Evolutionary conservation across 2,113 vertebrate genomes (phyloP).

Genomic region (Pelecanus crispus): DNA sequence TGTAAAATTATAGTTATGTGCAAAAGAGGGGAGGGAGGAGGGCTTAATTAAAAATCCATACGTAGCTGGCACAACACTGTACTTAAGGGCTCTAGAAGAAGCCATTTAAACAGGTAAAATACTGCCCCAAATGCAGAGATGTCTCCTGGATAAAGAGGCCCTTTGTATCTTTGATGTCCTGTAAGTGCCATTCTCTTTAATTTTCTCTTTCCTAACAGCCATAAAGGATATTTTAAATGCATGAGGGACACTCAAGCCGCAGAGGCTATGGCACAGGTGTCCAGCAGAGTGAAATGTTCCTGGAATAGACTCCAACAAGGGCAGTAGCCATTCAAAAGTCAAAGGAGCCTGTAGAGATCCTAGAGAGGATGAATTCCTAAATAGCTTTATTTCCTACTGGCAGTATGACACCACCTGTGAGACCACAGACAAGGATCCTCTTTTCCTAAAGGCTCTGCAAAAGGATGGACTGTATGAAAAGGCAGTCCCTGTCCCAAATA

Average conservation of each 20-base stretch:
- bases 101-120: slow-evolving; percentile 43
- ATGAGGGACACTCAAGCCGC: neutral
- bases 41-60: slow-evolving; percentile 62
- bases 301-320: neutral
- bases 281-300: neutral
- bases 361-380: neutral
- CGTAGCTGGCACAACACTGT: slow-evolving; percentile 7
- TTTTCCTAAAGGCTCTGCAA: neutral
- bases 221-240: slow-evolving; percentile 38
- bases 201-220: slow-evolving; percentile 32
- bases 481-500: accelerated
- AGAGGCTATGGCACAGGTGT: neutral
- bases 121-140: slow-evolving; percentile 22
- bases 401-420: neutral
- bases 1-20: slow-evolving; percentile 35
- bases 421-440: neutral
- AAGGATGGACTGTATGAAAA: neutral
- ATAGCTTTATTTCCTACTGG: neutral
- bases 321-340: neutral
- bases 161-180: slow-evolving; percentile 48
- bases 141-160: slow-evolving; percentile 30
- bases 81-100: slow-evolving; percentile 24
- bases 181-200: slow-evolving; percentile 43
- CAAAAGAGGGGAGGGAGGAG: neutral
- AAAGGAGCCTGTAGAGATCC: neutral